Base-by-base conservation (phyloP, 1,140 invertebrate species). In the Schlechtendalia chinensis region DNA sequence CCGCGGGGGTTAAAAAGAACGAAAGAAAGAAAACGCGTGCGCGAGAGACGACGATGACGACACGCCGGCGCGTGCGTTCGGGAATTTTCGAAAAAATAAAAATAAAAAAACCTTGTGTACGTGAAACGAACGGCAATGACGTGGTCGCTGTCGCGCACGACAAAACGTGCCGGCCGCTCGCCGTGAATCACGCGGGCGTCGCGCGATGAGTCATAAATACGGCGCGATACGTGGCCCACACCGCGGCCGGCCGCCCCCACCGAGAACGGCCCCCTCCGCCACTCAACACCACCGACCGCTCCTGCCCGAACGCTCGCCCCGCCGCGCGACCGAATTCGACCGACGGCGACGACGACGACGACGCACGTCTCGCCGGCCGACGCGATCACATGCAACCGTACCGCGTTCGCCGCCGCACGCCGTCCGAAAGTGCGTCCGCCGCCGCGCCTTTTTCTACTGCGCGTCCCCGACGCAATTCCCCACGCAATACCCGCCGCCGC, bases 101-200 rank as follows among this genome's bases (percentile, higher is more conserved):
- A n/a, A n/a, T n/a, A n/a, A n/a, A n/a, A n/a, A n/a, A n/a, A n/a
- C n/a, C n/a, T n/a, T n/a, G n/a, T n/a, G n/a, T n/a, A n/a, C n/a
- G n/a, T n/a, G n/a, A n/a, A n/a, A n/a, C n/a, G n/a, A n/a, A n/a
- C n/a, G n/a, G n/a, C n/a, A n/a, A n/a, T 65, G 29, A 65, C 63
- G 63, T 65, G 10, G 61, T 19, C 29, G 61, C 12, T 32, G 8
- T 17, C 59, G 17, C 6, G 29, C 63, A 65, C 63, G 29, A 65
- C 19, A 63, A 63, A 63, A 32, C 61, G 29, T 29, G 59, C n/a
- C 29, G 5, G 63, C 32, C 2, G 63, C n/a, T 65, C 29, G n/a
- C 29, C 29, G 12, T 65, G 63, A 65, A 65, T 65, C 63, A 65
- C n/a, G n/a, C n/a, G n/a, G n/a, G n/a, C n/a, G 63, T 39, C 29